Percentiles rank a stretch among this genome's conserved stretches.
Evolutionary conservation across 2,888 invertebrate genomes (phyloP).

Genomic region (Branchellion lobata): DNA sequence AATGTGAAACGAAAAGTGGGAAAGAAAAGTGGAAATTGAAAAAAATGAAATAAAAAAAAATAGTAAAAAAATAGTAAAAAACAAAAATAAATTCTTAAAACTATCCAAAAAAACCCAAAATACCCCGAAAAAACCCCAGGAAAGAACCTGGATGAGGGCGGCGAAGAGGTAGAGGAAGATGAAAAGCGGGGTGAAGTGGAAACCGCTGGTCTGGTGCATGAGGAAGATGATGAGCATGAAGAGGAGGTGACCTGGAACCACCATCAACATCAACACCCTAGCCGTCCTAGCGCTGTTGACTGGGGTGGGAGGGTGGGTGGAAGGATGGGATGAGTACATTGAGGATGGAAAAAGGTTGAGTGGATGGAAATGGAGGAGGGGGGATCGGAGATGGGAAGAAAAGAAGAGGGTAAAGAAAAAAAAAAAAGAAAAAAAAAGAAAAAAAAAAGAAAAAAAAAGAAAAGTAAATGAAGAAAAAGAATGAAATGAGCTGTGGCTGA

Average conservation of each 20-base stretch:
- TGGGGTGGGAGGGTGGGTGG: constrained; percentile 58
- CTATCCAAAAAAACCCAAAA: no score
- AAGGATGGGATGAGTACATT: not conserved
- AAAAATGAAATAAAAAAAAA: no score
- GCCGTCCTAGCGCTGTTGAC: constrained; percentile 82
- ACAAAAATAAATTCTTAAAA: no score
- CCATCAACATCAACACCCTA: constrained; percentile 80
- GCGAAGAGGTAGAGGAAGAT: constrained; percentile 77
- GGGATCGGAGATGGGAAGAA: not conserved
- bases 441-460: no score
- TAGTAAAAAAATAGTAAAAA: no score
- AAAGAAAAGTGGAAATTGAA: no score
- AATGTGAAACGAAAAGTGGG: no score
- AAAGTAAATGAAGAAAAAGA: no score
- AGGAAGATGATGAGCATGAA: constrained; percentile 83
- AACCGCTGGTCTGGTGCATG: constrained; percentile 78
- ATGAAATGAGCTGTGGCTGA: no score
- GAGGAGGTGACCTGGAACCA: constrained; percentile 84
- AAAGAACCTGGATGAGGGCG: constrained; percentile 66
- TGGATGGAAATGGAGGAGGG: not conserved
- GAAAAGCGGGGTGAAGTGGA: constrained; percentile 79
- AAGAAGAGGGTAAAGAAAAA: no score
- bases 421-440: no score
- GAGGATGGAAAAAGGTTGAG: not conserved
- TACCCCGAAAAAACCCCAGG: no score